Percentiles rank a stretch among this genome's conserved stretches.
Conservation (phyloP, 2,797 vertebrate genomes). For the Sardinella longiceps region DNA sequence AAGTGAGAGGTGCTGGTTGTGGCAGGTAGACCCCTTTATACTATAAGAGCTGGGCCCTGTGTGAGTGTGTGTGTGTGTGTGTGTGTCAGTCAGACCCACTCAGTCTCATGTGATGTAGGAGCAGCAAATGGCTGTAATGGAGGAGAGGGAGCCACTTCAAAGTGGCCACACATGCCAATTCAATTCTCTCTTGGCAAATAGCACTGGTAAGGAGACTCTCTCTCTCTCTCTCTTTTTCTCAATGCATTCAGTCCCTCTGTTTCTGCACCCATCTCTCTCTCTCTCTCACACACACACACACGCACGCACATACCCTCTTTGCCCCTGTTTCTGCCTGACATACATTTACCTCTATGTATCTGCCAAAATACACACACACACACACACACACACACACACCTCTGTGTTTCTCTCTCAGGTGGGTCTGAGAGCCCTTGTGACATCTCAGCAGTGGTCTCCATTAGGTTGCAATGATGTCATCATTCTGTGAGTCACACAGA, state of each 20-base stretch:
- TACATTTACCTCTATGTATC: no score
- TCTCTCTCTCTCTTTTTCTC: background rate
- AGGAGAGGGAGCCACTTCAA: background rate
- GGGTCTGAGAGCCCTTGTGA: background rate
- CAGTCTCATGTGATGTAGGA: background rate
- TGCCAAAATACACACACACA: background rate
- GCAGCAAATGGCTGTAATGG: background rate
- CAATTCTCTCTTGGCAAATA: conserved; percentile 16
- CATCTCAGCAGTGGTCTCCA: background rate
- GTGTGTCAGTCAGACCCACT: conserved; percentile 3
- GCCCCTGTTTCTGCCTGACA: no score
- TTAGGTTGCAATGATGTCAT: background rate
- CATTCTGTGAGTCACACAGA: background rate
- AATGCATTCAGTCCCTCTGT: no score
- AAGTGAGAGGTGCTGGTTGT: background rate
- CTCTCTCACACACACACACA: background rate
- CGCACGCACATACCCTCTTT: no score
- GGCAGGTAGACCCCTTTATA: background rate
- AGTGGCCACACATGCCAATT: background rate
- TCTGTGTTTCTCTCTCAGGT: background rate
- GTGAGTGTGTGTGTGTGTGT: no score
- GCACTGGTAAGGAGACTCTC: conserved; percentile 26
- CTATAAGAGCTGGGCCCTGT: background rate
- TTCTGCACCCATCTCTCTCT: no score
- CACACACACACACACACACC: no score